These are phyloP conservation scores for Anoplophora glabripennis DNA, from an alignment of 1,140 invertebrate genomes.

Conservation along the genomic window DNA sequence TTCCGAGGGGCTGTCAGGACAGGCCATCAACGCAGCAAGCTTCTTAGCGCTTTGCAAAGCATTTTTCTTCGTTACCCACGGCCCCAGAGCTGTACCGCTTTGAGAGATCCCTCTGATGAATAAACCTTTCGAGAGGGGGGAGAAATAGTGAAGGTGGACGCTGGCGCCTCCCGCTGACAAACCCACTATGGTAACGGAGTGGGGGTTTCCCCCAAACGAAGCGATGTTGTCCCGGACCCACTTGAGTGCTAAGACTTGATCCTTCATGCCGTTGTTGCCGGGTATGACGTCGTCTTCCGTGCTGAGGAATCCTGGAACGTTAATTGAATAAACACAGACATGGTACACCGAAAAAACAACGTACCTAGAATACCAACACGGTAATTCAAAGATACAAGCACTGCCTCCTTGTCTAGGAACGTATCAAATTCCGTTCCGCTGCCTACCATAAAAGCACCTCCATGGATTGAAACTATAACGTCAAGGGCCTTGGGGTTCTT, in stretches of 20 bases:
- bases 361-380: conserved; percentile 59
- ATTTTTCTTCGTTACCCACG: conserved; percentile 68
- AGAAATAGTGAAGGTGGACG: conserved; percentile 56
- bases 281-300: conserved; percentile 46
- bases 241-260: conserved; percentile 55
- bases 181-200: conserved; percentile 53
- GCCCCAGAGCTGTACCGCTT: conserved; percentile 70
- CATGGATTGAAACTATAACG: conserved; percentile 57
- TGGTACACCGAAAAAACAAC: too few relatives aligned
- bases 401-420: conserved; percentile 49
- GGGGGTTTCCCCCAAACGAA: conserved; percentile 59
- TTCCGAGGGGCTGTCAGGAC: conserved; percentile 55
- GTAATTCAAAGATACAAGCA: conserved; percentile 65
- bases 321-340: not conserved
- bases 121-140: conserved; percentile 55
- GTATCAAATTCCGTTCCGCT: conserved; percentile 52
- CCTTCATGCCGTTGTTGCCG: conserved; percentile 59
- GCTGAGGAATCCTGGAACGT: conserved; percentile 39
- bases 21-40: conserved; percentile 66
- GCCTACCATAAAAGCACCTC: conserved; percentile 56
- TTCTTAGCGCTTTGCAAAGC: conserved; percentile 64
- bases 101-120: conserved; percentile 71
- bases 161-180: conserved; percentile 56
- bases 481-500: conserved; percentile 40
- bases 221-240: conserved; percentile 62